Conservation (phyloP, 2,797 vertebrate genomes). For the Chloroceryle inda region DNA sequence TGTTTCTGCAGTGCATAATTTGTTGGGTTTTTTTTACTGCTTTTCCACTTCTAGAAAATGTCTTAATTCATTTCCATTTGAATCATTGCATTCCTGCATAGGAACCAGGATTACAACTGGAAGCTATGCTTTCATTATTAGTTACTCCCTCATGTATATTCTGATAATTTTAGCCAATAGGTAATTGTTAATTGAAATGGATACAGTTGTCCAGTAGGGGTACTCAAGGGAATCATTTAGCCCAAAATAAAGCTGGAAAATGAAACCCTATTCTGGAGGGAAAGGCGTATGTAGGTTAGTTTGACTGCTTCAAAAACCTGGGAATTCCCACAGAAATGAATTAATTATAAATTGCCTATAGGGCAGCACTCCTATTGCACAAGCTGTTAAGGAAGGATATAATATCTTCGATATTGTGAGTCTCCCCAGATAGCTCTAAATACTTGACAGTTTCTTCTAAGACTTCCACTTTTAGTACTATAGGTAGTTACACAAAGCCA, state of each 20-base stretch:
- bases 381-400: constrained; percentile 30
- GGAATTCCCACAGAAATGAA: not conserved
- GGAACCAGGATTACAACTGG: not conserved
- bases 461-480: not conserved
- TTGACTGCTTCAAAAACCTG: constrained; percentile 25
- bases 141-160: not conserved
- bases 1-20: not conserved
- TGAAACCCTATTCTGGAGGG: constrained; percentile 30
- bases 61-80: not conserved
- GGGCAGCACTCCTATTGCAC: not conserved
- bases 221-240: constrained; percentile 17
- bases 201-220: constrained; percentile 21
- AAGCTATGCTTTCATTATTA: not conserved
- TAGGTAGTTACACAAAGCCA: not conserved
- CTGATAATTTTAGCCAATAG: constrained; percentile 41
- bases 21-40: not conserved
- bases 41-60: not conserved
- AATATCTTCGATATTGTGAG: not conserved
- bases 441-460: not conserved
- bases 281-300: constrained; percentile 56
- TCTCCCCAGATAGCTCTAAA: not conserved
- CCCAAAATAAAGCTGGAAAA: constrained; percentile 58
- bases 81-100: not conserved
- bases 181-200: constrained; percentile 52
- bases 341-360: not conserved